Evolutionary conservation across 2,113 vertebrate genomes (phyloP), one percentile per base, ranked within the genome.

Genomic region (Hoplias malabaricus): DNA sequence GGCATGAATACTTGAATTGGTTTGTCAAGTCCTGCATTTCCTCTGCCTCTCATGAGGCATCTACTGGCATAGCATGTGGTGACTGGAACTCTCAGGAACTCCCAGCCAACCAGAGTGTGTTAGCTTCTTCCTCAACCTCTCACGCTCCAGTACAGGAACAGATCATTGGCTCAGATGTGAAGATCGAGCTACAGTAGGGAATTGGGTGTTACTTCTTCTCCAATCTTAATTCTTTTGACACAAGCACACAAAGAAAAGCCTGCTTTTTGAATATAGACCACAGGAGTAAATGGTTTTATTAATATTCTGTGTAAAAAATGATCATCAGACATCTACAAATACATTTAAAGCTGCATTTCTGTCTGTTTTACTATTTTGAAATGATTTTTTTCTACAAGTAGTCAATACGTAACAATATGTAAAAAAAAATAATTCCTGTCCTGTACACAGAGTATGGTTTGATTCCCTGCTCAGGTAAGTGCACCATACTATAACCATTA

Each of bases 21-120:
- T 83, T 42, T 70, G 66, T 79, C 40, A 62, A 80, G 65, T 67
- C 72, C 82, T 85, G 81, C 79, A 83, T 81, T 71, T 86, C 86
- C 86, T 86, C 74, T 29, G 79, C 86, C 83, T 86, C 87, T 76
- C 85, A 83, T 83, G 75, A 86, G 82, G 78, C 76, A 75, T 73
- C 70, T 53, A 80, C 82, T 84, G 82, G 74, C 66, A 66, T 73
- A 88, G 87, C 89, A 89, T 88, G 88, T 85, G 85, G 36, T 57
- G 48, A 63, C 23, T n/a, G 29, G 56, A 63, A 62, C 66, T 77
- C 54, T 43, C 42, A 76, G 69, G 66, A 83, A 73, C 69, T 77
- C 61, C 59, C 69, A 77, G 78, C 73, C 82, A 83, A 80, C 68
- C 78, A 77, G 82, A 79, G 42, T 76, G 81, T 73, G 82, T 73